Conservation (phyloP, 64 coral and sea anemone genomes). For the Hydrozoanthus tunicans region DNA sequence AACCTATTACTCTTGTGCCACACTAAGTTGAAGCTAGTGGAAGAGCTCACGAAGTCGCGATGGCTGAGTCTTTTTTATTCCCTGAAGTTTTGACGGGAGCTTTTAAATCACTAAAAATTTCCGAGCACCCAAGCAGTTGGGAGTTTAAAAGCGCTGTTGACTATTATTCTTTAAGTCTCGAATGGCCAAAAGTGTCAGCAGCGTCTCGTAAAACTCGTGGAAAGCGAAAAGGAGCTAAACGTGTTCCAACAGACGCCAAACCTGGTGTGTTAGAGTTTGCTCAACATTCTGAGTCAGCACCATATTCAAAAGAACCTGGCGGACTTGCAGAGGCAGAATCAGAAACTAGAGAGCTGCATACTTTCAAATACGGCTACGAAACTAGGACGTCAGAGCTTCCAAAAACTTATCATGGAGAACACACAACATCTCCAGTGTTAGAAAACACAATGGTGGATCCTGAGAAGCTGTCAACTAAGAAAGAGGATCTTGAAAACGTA, state of each 20-base stretch:
- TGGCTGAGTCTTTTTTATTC: slow-evolving; percentile 8
- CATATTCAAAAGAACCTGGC: background rate
- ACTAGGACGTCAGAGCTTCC: background rate
- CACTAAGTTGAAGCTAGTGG: background rate
- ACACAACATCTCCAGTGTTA: background rate
- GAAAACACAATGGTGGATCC: background rate
- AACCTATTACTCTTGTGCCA: background rate
- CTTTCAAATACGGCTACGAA: background rate
- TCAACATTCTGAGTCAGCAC: background rate
- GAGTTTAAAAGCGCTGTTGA: slow-evolving; percentile 31
- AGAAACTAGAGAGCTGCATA: background rate
- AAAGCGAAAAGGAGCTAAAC: background rate
- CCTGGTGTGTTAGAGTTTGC: background rate
- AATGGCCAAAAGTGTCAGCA: slow-evolving; percentile 25
- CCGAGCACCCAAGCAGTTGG: slow-evolving; percentile 18
- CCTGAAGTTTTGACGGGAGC: slow-evolving; percentile 19
- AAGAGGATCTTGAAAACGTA: background rate
- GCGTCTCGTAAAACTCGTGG: background rate
- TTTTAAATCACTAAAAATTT: slow-evolving; percentile 24
- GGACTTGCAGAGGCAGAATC: background rate
- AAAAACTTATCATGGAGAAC: background rate
- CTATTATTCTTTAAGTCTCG: slow-evolving; percentile 27
- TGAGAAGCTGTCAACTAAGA: background rate
- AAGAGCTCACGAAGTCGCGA: background rate
- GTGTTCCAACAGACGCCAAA: background rate